Evolutionary conservation across 2,888 invertebrate species (phyloP), one percentile per base, ranked within the genome.

Genomic region (Thalpophila matura): DNA sequence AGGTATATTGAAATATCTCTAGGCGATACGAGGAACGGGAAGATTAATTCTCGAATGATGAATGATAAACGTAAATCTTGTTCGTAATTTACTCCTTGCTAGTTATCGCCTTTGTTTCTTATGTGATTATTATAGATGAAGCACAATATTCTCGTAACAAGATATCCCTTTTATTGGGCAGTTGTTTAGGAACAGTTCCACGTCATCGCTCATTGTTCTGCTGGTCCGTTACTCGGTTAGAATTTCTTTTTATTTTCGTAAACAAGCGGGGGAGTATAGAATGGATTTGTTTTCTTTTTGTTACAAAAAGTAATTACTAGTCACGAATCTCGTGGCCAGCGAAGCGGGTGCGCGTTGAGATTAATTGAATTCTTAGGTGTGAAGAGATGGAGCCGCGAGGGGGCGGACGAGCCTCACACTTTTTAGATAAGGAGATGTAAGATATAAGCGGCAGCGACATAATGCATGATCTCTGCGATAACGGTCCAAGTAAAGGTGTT

Each of bases 311-410:
- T 91, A 91, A 93, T 93, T 91, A 92, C 91, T 42, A 90, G 92
- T 92, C 94, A 93, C 93, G 93, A 92, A 87, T 87, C 87, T 82
- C 75, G 81, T 79, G 85, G 86, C 78, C 86, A 84, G 85, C 86
- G 86, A 79, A 82, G 86, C 89, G 89, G 88, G 88, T 87, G 89
- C 85, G 74, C 81, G 83, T 77, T 67, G 80, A 90, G 90, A 91
- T 93, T 93, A 94, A 94, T 94, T 94, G 93, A 94, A 94, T 94
- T 93, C 92, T 91, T 90, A 91, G 91, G 92, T 92, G 92, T 91
- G 90, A 93, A 92, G 87, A 88, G 88, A 85, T 83, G 84, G 66
- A 73, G 70, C 73, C 57, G 79, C 58, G 76, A 78, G 80, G 82
- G 81, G 80, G 77, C 74, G 83, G 81, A 80, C 84, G 79, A 78